These are phyloP conservation scores for Theonella swinhoei DNA, from an alignment of 37 sponge, comb jelly and placozoan species.

Conservation along the genomic window DNA sequence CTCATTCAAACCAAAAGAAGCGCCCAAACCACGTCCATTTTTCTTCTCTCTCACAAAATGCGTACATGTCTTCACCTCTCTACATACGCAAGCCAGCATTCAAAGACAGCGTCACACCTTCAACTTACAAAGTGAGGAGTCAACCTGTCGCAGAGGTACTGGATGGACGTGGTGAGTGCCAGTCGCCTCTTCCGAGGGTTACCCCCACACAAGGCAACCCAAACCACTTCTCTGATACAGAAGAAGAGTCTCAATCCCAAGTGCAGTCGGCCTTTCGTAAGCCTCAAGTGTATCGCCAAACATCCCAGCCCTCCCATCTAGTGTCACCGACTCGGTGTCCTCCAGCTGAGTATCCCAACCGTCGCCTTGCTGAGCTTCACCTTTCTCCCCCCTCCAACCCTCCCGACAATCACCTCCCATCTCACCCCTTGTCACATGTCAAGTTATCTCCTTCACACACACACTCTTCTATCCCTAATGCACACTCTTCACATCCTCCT, in stretches of 20 bases:
- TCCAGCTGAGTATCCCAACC: neutral
- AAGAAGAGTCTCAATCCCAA: neutral
- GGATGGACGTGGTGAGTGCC: neutral
- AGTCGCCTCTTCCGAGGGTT: neutral
- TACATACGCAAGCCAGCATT: neutral
- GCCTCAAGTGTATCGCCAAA: neutral
- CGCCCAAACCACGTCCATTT: neutral
- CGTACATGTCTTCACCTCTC: neutral
- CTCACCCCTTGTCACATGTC: no score
- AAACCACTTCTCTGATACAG: neutral
- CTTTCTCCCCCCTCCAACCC: neutral
- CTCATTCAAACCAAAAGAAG: no score
- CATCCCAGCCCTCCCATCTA: neutral
- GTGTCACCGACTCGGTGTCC: neutral
- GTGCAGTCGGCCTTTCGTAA: neutral
- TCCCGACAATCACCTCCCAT: neutral
- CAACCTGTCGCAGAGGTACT: no score
- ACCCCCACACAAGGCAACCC: neutral
- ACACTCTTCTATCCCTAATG: neutral
- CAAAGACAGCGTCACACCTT: neutral
- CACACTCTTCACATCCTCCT: neutral
- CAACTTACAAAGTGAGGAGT: neutral
- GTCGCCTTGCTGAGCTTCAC: neutral
- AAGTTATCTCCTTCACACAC: no score
- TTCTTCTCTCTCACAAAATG: slow-evolving; percentile 6